Percentiles rank a stretch among this genome's conserved stretches.
Conservation (phyloP, 1,140 invertebrate species). For the Heliconius congener region DNA sequence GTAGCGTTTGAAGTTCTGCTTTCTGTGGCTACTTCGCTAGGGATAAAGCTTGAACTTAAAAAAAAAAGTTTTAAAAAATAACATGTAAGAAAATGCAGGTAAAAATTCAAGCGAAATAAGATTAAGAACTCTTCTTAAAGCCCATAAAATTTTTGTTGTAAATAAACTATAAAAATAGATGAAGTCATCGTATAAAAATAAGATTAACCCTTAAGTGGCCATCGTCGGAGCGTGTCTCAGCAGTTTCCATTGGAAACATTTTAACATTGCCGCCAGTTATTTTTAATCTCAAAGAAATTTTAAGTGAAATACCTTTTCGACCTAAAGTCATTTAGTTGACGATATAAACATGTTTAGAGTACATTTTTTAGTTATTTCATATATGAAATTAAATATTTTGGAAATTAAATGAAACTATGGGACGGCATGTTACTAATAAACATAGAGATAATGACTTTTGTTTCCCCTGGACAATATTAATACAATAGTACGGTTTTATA, state of each 20-base stretch:
- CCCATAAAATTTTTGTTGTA: background rate
- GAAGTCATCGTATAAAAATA: conserved; percentile 19
- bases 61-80: background rate
- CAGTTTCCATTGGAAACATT: conserved; percentile 4
- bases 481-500: no score
- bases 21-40: no score
- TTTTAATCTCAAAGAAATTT: background rate
- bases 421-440: no score
- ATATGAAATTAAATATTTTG: no score
- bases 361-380: background rate
- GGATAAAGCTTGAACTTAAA: background rate
- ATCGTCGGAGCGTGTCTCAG: conserved; percentile 16
- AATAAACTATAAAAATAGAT: conserved; percentile 17
- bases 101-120: background rate
- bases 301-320: background rate
- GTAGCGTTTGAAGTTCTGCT: no score
- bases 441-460: no score
- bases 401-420: no score
- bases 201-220: conserved; percentile 15
- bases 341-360: background rate
- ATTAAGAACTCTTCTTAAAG: background rate
- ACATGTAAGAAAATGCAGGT: background rate
- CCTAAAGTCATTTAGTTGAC: conserved; percentile 3
- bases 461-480: no score
- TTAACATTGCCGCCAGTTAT: conserved; percentile 7